Base-by-base conservation (phyloP, 2,888 invertebrate genomes). In the Cryptocheilus praepositus region DNA sequence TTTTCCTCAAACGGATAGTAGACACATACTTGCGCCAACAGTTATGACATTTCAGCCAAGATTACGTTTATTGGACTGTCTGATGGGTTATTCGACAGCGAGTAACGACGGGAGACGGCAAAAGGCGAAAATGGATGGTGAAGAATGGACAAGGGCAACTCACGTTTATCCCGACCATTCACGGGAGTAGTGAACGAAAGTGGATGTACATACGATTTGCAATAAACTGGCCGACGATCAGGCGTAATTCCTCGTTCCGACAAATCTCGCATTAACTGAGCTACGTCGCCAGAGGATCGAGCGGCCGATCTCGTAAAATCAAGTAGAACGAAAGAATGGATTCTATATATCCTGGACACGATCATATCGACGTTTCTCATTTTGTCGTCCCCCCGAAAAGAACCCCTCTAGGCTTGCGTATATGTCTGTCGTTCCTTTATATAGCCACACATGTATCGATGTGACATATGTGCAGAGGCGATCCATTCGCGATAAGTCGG, bases 261-360 rank as follows among this genome's bases (percentile, higher is more conserved):
- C 49, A n/a, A n/a, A n/a, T 44, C 44, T 13, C 3, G 5, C 44
- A 21, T 44, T 56, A 16, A 44, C 2, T 8, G 19, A 19, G 18
- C 21, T 44, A 44, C 44, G 44, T 56, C 43, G 43, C 44, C 44
- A 13, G 16, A 8, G 56, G 19, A 22, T 56, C 16, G 44, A 56
- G 44, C 56, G 56, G 18, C 44, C 43, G 56, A 44, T 21, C 19
- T 18, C 44, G 11, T 56, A 44, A 56, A 56, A 44, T 56, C 28
- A 28, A 28, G 19, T 2, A 16, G n/a, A 43, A 28, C 55, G 36
- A 25, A 7, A 36, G n/a, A 16, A 54, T 54, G 28, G 45, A 61
- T 16, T 54, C 18, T 18, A 36, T 49, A 11, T 18, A 45, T 49
- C 22, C 0, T 5, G 4, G 16, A 44, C 44, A 44, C 44, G 54